Percentiles rank a stretch among this genome's conserved stretches.
phyloP scores from a whole-genome alignment of 2,113 vertebrate genomes.

The Sorex araneus region DNA sequence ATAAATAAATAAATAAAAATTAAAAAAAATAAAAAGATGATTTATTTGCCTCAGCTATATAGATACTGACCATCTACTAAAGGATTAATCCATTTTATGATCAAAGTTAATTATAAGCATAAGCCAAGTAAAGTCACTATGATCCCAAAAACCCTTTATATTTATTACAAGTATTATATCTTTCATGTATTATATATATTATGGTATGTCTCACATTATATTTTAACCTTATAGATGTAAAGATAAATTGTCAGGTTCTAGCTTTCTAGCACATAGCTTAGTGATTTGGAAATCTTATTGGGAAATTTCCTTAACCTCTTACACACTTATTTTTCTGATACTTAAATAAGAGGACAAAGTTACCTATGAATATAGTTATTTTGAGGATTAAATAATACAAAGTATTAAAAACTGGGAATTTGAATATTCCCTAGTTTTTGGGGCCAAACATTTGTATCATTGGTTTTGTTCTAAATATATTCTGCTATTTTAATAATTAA shows the following conservation, averaged over 20 bases:
- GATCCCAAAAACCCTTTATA: not conserved
- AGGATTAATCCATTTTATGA: not conserved
- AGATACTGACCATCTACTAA: not conserved
- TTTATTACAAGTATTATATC: too few relatives aligned
- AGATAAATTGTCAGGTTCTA: not conserved
- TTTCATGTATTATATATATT: too few relatives aligned
- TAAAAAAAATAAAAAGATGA: not conserved
- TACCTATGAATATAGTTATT: not conserved
- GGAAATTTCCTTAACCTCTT: not conserved
- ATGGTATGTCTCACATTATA: not conserved
- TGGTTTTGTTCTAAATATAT: conserved; percentile 2
- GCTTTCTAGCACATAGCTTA: not conserved
- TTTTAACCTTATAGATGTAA: not conserved
- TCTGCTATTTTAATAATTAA: conserved; percentile 5
- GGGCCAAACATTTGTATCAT: not conserved
- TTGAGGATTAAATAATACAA: not conserved
- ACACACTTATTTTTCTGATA: not conserved
- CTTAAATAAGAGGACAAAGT: not conserved
- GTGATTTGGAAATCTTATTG: not conserved
- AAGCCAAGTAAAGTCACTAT: not conserved
- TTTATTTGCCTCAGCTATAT: not conserved
- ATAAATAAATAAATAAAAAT: too few relatives aligned
- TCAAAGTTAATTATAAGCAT: not conserved
- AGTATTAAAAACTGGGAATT: not conserved
- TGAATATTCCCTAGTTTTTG: not conserved